A percentile compares a stretch with the other conserved stretches of the same genome.
Evolutionary conservation across 2,113 vertebrate genomes (phyloP).

Genomic region (Serinus canaria): DNA sequence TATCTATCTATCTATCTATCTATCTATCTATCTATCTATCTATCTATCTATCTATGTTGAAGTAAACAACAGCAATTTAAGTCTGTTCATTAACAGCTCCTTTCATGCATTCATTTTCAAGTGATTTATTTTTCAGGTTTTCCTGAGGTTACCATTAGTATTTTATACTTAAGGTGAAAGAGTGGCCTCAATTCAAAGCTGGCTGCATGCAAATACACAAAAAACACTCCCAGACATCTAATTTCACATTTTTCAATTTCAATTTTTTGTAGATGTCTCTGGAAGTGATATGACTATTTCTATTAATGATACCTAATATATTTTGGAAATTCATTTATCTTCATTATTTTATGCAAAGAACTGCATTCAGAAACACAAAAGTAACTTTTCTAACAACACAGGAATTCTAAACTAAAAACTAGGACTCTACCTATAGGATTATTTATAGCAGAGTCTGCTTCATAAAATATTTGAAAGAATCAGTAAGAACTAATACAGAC

Average conservation of each 20-base stretch:
- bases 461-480: background rate
- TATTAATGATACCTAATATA: background rate
- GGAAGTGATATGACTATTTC: background rate
- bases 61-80: background rate
- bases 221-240: fast-evolving
- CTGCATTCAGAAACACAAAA: background rate
- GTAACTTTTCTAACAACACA: background rate
- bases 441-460: background rate
- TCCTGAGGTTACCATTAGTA: background rate
- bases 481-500: background rate
- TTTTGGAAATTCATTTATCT: background rate
- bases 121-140: background rate
- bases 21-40: background rate
- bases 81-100: background rate
- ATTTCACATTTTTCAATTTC: background rate
- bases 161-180: background rate
- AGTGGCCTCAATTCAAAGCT: background rate
- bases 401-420: background rate
- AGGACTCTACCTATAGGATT: background rate
- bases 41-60: background rate
- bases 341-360: background rate
- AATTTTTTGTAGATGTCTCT: background rate
- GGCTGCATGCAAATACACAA: background rate
- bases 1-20: no score
- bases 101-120: background rate